Base-by-base conservation (phyloP, 2,113 vertebrate species). In the Xenopus laevis region DNA sequence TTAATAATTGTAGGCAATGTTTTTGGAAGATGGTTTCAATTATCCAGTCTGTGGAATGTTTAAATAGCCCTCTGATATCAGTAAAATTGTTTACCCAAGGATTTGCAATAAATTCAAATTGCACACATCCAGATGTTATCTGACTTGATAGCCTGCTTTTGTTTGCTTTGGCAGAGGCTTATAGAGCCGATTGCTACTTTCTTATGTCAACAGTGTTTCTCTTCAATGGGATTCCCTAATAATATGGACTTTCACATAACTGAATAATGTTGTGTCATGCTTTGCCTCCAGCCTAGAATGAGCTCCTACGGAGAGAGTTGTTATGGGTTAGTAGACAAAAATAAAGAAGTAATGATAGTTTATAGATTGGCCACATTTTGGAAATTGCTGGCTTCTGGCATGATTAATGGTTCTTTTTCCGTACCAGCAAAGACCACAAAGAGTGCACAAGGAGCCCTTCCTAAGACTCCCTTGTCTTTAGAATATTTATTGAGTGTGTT, bases 121-220 rank as follows among this genome's bases (percentile, higher is more conserved):
- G 83, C 84, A 80, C 64, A 61, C 83, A 87, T 83, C 88, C 88
- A 91, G 85, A 90, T 90, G 87, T 87, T 91, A 85, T 89, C 85
- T 86, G 79, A 80, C 80, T 13, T 68, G 73, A 80, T 82, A 83
- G 84, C 71, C 79, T 82, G 52, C 74, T 79, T 78, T 71, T 74
- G 80, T 86, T 81, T 64, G 66, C 18, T 33, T 83, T 12, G 82
- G 80, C 76, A 78, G 79, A 69, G 15, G 72, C 78, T 82, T 81
- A n/a, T 74, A 68, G 79, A 73, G 72, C n/a, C 71, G 60, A 80
- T 79, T 85, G 80, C 81, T 82, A 79, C 81, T 74, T 82, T 85
- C 79, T 79, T 81, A 81, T 79, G 78, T 83, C 70, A 84, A 61
- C 52, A 78, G 77, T 64, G 33, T 40, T 40, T 40, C 33, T 66